Evolutionary conservation across 2,888 invertebrate species (phyloP), one percentile per base, ranked within the genome.

Genomic region (Catocala sponsa): DNA sequence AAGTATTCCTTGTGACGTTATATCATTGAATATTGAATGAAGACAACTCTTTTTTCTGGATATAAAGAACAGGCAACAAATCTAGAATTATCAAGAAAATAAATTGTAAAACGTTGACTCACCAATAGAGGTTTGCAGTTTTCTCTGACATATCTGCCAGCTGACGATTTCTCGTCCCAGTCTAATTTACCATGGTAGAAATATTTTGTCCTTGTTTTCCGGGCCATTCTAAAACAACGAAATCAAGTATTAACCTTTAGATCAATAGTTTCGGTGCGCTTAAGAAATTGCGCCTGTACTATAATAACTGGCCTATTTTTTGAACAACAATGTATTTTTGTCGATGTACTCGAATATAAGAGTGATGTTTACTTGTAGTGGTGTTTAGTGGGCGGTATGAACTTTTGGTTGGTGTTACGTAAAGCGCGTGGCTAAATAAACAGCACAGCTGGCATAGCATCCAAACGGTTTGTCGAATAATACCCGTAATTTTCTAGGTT

Each of bases 181-280:
- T 99, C 99, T 86, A 99, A 95, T 95, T 98, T 98, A 58, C 99
- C 99, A 89, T 99, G 98, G 94, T 99, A 98, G 94, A 99, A 99
- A 94, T 99, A 99, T 95, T 99, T 99, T 79, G 99, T 99, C 95
- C 98, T 98, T 66, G 98, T 98, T 95, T 98, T 98, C 76, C 97
- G 95, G 54, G 97, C 97, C 97, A 97, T 97, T 91, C 98, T 97
- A 94, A 65, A 74, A 73, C n/a, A 48, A 60, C n/a, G 61, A n/a
- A 56, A 47, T 60, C 38, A 5, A 55, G 46, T 49, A 49, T 52
- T 0, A 55, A 46, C 25, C 44, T 12, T 4, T 47, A 9, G 0
- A n/a, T 7, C 25, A 25, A 25, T 25, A 25, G 15, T n/a, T n/a
- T 33, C 0, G 25, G 9, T n/a, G 5, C n/a, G 48, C 4, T 6